A percentile compares a stretch with the other conserved stretches of the same genome.
phyloP scores from a whole-genome alignment of 2,113 vertebrate species.

The Columba livia region DNA sequence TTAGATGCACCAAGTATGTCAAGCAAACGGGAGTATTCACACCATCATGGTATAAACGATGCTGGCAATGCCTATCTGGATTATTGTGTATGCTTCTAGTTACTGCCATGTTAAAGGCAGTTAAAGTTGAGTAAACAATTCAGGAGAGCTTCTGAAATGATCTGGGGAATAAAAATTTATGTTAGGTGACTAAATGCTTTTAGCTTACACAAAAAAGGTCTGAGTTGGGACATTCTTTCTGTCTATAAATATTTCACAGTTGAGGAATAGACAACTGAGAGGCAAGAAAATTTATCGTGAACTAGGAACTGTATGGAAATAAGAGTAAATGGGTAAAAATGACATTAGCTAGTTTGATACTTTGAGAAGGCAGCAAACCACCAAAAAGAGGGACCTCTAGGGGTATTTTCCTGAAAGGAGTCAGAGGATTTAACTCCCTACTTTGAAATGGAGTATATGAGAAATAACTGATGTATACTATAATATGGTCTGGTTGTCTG shows the following conservation, averaged over 20 bases:
- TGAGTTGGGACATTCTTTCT: conserved; percentile 23
- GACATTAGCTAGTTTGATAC: background rate
- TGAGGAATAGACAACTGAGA: conserved; percentile 35
- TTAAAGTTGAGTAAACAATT: background rate
- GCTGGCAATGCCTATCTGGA: background rate
- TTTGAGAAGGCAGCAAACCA: background rate
- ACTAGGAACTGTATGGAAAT: conserved; percentile 6
- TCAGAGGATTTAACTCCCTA: background rate
- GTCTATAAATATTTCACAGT: conserved; percentile 47
- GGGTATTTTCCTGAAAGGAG: background rate
- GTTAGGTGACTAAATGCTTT: conserved; percentile 32
- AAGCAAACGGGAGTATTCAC: background rate
- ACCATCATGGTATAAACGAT: background rate
- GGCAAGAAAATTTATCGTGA: conserved; percentile 52
- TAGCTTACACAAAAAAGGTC: conserved; percentile 26
- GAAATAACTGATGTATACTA: background rate
- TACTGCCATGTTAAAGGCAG: background rate
- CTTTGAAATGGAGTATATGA: background rate
- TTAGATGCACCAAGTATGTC: background rate
- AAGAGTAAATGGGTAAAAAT: conserved; percentile 22
- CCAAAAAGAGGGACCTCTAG: background rate
- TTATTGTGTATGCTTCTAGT: background rate
- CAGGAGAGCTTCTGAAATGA: background rate
- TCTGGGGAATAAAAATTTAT: background rate
- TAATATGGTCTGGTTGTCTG: background rate